Conservation (phyloP, 1,140 invertebrate species). For the Leptonema lineaticorne region DNA sequence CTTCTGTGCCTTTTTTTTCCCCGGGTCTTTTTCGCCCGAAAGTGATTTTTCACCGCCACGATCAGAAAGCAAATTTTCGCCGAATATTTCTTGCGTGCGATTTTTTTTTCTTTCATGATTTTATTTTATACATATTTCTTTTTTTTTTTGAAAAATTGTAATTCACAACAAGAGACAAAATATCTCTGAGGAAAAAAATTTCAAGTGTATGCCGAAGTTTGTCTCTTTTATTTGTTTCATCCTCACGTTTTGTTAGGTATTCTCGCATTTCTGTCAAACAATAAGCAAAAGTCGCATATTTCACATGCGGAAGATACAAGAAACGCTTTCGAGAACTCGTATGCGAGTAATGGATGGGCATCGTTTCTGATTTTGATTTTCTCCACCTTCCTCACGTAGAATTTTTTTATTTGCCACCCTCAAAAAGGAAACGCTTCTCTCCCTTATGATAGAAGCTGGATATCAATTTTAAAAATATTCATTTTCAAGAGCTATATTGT, state of each 20-base stretch:
- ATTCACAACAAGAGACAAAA: background rate
- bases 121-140: background rate
- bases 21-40: constrained; percentile 3
- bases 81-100: constrained; percentile 1
- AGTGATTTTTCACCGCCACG: constrained; percentile 19
- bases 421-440: too few relatives aligned
- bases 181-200: too few relatives aligned
- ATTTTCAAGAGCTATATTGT: too few relatives aligned
- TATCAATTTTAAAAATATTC: too few relatives aligned
- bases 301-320: background rate
- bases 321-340: too few relatives aligned
- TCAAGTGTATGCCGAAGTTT: background rate
- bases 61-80: constrained; percentile 18
- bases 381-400: background rate
- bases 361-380: background rate
- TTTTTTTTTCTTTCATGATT: background rate
- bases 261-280: constrained; percentile 7
- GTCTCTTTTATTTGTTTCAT: constrained; percentile 12
- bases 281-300: constrained; percentile 11
- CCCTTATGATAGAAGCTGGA: too few relatives aligned
- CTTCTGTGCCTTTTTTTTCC: too few relatives aligned
- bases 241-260: too few relatives aligned
- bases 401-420: background rate
- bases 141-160: constrained; percentile 13
- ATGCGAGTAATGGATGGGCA: background rate